Conservation (phyloP, 1,140 invertebrate genomes). For the Rhyzopertha dominica region DNA sequence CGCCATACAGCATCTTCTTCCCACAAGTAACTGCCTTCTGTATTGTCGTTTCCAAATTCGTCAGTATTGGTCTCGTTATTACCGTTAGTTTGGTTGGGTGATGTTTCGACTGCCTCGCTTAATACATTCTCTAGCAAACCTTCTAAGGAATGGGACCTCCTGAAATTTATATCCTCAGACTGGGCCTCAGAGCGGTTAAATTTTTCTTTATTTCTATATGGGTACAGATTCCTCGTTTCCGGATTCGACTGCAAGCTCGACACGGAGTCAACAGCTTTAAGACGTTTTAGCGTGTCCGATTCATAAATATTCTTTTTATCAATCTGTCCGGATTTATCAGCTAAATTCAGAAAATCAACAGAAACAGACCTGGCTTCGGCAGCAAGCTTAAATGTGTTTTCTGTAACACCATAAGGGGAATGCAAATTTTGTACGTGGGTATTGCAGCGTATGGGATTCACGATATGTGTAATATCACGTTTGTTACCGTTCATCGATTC, state of each 20-base stretch:
- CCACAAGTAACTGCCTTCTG: slow-evolving; percentile 65
- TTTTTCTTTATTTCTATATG: slow-evolving; percentile 47
- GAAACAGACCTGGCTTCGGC: slow-evolving; percentile 61
- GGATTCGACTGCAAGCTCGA: slow-evolving; percentile 45
- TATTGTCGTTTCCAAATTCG: slow-evolving; percentile 13
- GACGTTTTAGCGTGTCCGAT: slow-evolving; percentile 57
- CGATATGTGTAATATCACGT: slow-evolving; percentile 70
- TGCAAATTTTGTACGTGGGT: slow-evolving; percentile 13
- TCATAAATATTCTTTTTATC: slow-evolving; percentile 74
- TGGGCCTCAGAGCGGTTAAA: slow-evolving; percentile 21
- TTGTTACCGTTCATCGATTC: slow-evolving; percentile 56
- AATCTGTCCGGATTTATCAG: slow-evolving; percentile 63
- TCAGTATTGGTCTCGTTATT: slow-evolving; percentile 8
- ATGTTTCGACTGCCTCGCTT: slow-evolving; percentile 37
- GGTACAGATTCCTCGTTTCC: slow-evolving; percentile 49
- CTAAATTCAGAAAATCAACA: slow-evolving; percentile 59
- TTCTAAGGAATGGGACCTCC: slow-evolving; percentile 57
- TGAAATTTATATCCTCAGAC: slow-evolving; percentile 23
- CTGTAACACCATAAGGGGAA: slow-evolving; percentile 15
- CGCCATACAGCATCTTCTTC: slow-evolving; percentile 77
- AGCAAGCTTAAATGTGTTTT: slow-evolving; percentile 51
- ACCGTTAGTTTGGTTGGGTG: too few relatives aligned
- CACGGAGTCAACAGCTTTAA: slow-evolving; percentile 53
- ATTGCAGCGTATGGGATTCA: slow-evolving; percentile 65
- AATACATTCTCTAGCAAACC: slow-evolving; percentile 56